Conservation (phyloP, 2,797 vertebrate species). For the Hydrolagus colliei region DNA sequence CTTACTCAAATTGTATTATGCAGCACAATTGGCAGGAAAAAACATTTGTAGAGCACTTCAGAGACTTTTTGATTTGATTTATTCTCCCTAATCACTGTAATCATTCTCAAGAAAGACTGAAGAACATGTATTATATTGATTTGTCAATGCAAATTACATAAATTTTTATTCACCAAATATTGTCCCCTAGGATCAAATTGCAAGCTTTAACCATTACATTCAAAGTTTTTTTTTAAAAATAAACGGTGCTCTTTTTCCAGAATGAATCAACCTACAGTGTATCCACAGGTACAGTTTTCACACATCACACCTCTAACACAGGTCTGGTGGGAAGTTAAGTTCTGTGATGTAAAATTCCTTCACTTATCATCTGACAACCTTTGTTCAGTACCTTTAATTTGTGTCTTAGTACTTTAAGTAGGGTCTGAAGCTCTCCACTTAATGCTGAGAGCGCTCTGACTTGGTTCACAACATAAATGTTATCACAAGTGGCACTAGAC, state of each 20-base stretch:
- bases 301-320: no score
- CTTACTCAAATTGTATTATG: neutral
- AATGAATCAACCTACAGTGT: neutral
- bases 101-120: neutral
- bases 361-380: no score
- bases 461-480: no score
- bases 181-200: neutral
- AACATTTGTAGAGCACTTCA: neutral
- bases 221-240: neutral
- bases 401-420: no score
- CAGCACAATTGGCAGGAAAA: neutral
- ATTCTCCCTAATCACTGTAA: neutral
- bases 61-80: constrained; percentile 2
- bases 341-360: no score
- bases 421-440: no score
- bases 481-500: no score
- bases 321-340: no score
- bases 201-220: no score
- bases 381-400: no score
- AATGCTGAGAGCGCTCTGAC: no score
- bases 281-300: neutral
- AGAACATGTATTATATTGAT: neutral
- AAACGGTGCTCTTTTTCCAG: neutral
- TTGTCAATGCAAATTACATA: neutral
- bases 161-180: neutral